These are phyloP conservation scores for Palaemon carinicauda DNA, from an alignment of 1,140 invertebrate genomes.

Conservation along the genomic window DNA sequence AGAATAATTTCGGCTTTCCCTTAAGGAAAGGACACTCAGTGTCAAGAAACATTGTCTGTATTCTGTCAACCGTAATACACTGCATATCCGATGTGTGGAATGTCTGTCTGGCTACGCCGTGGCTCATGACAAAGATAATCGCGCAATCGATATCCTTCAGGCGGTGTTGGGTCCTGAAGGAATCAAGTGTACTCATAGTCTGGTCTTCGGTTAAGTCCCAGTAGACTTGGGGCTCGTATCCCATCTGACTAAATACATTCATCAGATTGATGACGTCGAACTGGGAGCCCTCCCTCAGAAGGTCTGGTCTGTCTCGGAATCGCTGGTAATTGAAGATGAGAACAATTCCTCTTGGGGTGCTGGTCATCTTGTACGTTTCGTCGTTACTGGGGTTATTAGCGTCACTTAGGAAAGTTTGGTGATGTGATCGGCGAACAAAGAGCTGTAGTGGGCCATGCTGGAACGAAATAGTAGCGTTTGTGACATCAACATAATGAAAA, in stretches of 20 bases:
- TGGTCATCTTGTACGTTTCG: background rate
- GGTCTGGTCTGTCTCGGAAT: background rate
- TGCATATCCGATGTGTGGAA: background rate
- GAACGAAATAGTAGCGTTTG: background rate
- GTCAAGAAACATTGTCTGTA: background rate
- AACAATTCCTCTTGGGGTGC: background rate
- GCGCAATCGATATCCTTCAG: background rate
- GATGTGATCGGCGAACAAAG: background rate
- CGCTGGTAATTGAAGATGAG: slow-evolving; percentile 12
- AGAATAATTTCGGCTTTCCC: slow-evolving; percentile 10
- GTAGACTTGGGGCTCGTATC: background rate
- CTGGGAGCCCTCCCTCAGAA: background rate
- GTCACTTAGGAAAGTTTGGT: too few relatives aligned
- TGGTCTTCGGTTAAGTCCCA: background rate
- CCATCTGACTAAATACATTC: slow-evolving; percentile 1
- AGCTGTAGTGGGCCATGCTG: background rate
- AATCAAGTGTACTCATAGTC: background rate
- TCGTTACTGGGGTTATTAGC: background rate
- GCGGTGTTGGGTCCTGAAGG: background rate
- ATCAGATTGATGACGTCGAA: background rate
- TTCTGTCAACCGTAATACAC: background rate
- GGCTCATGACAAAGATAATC: slow-evolving; percentile 6
- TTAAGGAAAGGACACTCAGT: background rate
- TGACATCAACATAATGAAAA: background rate
- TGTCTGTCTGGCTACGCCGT: background rate